Evolutionary conservation across 2,113 vertebrate genomes (phyloP).

Genomic region (Microcebus ravelobensis): DNA sequence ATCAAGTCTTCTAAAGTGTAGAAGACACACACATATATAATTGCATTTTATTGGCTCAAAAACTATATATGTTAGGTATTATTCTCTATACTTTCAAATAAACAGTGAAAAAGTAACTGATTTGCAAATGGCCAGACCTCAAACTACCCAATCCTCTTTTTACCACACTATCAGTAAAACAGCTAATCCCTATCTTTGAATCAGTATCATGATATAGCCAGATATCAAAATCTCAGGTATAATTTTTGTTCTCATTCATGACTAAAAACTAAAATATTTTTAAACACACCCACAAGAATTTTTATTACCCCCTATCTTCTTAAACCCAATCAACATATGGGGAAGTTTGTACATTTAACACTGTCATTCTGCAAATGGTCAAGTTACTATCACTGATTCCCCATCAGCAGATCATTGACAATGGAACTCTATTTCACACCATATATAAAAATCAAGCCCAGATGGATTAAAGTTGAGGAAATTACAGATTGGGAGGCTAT

Average conservation of each 20-base stretch:
- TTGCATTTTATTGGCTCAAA: not conserved
- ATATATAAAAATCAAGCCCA: not conserved
- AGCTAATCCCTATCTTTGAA: conserved; percentile 9
- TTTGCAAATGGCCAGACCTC: not conserved
- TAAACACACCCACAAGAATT: not conserved
- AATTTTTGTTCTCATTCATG: conserved; percentile 42
- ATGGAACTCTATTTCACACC: not conserved
- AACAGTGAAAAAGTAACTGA: not conserved
- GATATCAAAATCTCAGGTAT: not conserved
- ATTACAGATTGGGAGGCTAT: not conserved
- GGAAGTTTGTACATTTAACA: not conserved
- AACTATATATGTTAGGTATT: not conserved
- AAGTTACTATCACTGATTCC: not conserved
- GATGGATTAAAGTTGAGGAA: not conserved
- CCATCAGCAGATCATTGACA: not conserved
- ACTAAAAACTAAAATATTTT: conserved; percentile 37
- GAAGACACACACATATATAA: not conserved
- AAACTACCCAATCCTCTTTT: not conserved
- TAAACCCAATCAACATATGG: not conserved
- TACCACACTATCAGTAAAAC: not conserved
- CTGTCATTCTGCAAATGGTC: not conserved
- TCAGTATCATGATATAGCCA: conserved; percentile 17
- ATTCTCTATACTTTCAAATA: not conserved
- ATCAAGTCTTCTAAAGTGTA: conserved; percentile 1
- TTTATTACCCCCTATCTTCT: not conserved